These are phyloP conservation scores for Nerophis ophidion DNA, from an alignment of 2,113 vertebrate genomes.

Conservation along the genomic window DNA sequence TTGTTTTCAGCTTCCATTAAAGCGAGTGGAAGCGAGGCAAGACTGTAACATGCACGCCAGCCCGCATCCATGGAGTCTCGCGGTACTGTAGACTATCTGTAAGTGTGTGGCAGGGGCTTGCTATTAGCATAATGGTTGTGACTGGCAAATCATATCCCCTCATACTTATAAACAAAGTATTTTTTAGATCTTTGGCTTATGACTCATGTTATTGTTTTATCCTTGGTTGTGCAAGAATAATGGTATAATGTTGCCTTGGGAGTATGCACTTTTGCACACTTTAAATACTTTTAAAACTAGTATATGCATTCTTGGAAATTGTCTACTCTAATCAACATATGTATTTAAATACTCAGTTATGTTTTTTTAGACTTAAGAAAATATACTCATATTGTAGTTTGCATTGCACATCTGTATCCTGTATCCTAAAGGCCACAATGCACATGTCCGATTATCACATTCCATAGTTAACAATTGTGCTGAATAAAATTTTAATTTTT, in stretches of 20 bases:
- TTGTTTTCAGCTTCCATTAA: conserved; percentile 65
- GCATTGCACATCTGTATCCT: not conserved
- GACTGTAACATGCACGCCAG: conserved; percentile 50
- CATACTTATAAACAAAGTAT: conserved; percentile 46
- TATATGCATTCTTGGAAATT: not conserved
- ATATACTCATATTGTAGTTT: not conserved
- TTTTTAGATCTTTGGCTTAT: conserved; percentile 31
- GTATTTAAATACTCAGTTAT: not conserved
- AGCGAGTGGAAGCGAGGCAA: conserved; percentile 19
- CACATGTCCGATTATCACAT: not conserved
- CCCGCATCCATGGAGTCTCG: conserved; percentile 49
- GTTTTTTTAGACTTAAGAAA: conserved; percentile 6
- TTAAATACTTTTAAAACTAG: conserved; percentile 13
- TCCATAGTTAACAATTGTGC: not conserved
- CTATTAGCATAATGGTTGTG: conserved; percentile 67
- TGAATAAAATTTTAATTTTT: conserved; percentile 1
- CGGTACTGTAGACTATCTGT: conserved; percentile 48
- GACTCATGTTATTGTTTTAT: conserved; percentile 33
- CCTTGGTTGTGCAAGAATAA: conserved; percentile 5
- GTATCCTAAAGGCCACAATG: not conserved
- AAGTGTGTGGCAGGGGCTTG: conserved; percentile 28
- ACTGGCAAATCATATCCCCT: conserved; percentile 49
- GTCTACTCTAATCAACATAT: not conserved
- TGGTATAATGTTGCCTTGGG: conserved; percentile 38
- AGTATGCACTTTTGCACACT: conserved; percentile 17